These are phyloP conservation scores for Sturnira hondurensis DNA, from an alignment of 2,113 vertebrate genomes.

Conservation along the genomic window DNA sequence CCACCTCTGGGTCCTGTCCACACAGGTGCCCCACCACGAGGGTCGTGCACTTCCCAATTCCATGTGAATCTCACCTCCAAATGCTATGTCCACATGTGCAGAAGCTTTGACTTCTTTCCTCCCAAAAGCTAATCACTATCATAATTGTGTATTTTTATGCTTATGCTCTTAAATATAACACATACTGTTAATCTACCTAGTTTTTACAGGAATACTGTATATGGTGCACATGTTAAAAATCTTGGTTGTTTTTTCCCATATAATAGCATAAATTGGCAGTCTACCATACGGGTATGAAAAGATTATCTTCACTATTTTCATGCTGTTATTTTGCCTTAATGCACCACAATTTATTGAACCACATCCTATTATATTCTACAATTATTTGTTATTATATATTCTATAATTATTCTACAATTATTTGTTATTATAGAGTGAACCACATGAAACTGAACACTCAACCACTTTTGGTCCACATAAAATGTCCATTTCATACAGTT, in stretches of 20 bases:
- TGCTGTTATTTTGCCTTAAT: not conserved
- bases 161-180: not conserved
- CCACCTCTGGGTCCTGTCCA: not conserved
- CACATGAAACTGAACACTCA: not conserved
- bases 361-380: not conserved
- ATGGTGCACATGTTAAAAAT: not conserved
- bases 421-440: not conserved
- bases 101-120: not conserved
- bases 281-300: not conserved
- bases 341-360: not conserved
- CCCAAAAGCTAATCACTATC: not conserved
- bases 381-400: not conserved
- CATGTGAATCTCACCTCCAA: not conserved
- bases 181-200: not conserved
- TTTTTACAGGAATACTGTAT: not conserved
- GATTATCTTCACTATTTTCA: not conserved
- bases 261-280: not conserved
- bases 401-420: not conserved
- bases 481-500: not conserved
- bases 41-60: not conserved
- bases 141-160: not conserved
- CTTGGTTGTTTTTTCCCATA: not conserved
- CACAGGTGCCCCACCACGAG: rapidly evolving
- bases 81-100: no score
- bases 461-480: not conserved